A percentile compares a stretch with the other conserved stretches of the same genome.
Conservation (phyloP, 2,113 vertebrate species). For the Heterochromis multidens region DNA sequence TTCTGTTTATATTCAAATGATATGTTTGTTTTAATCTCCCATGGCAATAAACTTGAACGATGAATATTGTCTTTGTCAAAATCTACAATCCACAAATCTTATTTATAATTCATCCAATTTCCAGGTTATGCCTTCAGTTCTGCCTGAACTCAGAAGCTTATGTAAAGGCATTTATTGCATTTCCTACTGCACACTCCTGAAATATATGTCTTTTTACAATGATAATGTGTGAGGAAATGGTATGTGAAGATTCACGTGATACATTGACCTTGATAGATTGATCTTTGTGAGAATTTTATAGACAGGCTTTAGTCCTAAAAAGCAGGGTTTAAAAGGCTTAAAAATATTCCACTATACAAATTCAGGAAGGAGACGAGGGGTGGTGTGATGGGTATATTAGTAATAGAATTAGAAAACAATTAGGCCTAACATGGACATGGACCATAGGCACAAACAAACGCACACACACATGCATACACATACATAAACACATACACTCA, state of each 20-base stretch:
- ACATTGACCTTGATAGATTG: not conserved
- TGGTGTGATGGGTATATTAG: not conserved
- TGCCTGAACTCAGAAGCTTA: not conserved
- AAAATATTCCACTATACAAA: not conserved
- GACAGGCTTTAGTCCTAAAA: not conserved
- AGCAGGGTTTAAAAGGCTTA: not conserved
- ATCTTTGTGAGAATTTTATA: not conserved
- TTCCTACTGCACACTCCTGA: not conserved
- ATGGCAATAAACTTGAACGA: not conserved
- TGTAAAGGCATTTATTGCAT: not conserved
- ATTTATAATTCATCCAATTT: not conserved
- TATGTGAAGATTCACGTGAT: not conserved
- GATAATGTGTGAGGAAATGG: not conserved
- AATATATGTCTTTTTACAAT: not conserved
- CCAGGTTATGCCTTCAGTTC: not conserved
- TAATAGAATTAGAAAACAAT: slow-evolving; percentile 18
- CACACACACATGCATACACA: not conserved
- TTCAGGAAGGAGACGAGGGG: fast-evolving
- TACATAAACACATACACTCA: not conserved
- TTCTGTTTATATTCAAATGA: not conserved
- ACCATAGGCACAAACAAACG: not conserved
- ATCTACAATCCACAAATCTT: not conserved
- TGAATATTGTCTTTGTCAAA: not conserved
- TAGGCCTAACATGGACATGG: not conserved
- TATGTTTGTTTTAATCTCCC: not conserved